These are phyloP conservation scores for Peribatodes rhomboidaria DNA, from an alignment of 2,888 invertebrate species.

Conservation along the genomic window DNA sequence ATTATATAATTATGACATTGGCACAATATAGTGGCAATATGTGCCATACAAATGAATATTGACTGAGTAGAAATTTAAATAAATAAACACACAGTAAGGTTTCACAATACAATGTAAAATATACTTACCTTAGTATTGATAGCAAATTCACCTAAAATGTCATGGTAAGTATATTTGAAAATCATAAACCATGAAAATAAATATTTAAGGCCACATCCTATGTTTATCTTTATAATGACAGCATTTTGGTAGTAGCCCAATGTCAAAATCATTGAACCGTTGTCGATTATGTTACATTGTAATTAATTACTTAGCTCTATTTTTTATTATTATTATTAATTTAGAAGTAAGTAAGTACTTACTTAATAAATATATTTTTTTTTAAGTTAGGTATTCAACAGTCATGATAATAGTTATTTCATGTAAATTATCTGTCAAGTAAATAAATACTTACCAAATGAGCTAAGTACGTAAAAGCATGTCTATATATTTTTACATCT, in stretches of 20 bases:
- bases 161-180: slow-evolving; percentile 24
- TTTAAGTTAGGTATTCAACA: too few species aligned
- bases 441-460: background rate
- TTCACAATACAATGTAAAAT: background rate
- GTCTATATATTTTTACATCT: slow-evolving; percentile 51
- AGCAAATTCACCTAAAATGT: slow-evolving; percentile 16
- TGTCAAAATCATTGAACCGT: slow-evolving; percentile 1
- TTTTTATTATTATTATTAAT: background rate
- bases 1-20: too few species aligned
- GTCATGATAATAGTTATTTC: too few species aligned
- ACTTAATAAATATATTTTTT: slow-evolving; percentile 29
- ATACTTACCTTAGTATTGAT: slow-evolving; percentile 2
- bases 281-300: background rate
- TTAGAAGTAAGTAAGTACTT: background rate
- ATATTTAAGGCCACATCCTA: background rate
- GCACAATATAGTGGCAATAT: background rate
- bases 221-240: slow-evolving; percentile 6
- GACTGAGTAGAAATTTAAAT: background rate
- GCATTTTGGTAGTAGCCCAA: slow-evolving; percentile 1
- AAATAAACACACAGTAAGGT: slow-evolving; percentile 2
- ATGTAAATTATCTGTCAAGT: too few species aligned
- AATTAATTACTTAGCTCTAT: background rate
- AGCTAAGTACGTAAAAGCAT: background rate
- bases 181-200: slow-evolving; percentile 21
- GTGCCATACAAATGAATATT: background rate